Percentiles rank a stretch among this genome's conserved stretches.
Evolutionary conservation across 2,797 vertebrate species (phyloP).

Genomic region (Xenops minutus): DNA sequence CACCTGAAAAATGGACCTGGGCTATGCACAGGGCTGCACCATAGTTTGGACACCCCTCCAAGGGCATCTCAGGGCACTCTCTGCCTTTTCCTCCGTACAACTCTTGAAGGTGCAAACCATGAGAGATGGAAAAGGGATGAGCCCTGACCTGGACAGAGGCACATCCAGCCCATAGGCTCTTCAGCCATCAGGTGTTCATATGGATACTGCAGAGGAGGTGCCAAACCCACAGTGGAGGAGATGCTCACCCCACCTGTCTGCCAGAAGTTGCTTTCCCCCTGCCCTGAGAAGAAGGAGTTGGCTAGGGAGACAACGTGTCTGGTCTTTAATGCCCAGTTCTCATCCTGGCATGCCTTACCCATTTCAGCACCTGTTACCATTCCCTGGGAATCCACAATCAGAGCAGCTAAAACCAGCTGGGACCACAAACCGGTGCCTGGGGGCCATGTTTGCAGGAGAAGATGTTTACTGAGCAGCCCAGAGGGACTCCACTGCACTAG

Average conservation of each 20-base stretch:
- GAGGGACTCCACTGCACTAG: not conserved
- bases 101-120: not conserved
- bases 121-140: not conserved
- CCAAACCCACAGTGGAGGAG: fast-evolving
- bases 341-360: not conserved
- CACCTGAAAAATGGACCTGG: not conserved
- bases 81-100: not conserved
- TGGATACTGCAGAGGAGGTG: not conserved
- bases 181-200: not conserved
- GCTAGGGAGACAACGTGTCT: not conserved
- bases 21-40: fast-evolving
- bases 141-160: not conserved
- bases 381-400: not conserved
- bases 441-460: not conserved
- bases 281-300: not conserved
- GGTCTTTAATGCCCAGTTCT: not conserved
- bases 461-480: not conserved
- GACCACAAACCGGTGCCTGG: not conserved
- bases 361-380: not conserved
- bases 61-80: not conserved
- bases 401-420: not conserved
- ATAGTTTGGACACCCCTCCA: not conserved
- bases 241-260: not conserved
- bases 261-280: not conserved
- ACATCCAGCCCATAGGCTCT: not conserved